Conservation (phyloP, 2,888 invertebrate genomes). For the Latrodectus hesperus region DNA sequence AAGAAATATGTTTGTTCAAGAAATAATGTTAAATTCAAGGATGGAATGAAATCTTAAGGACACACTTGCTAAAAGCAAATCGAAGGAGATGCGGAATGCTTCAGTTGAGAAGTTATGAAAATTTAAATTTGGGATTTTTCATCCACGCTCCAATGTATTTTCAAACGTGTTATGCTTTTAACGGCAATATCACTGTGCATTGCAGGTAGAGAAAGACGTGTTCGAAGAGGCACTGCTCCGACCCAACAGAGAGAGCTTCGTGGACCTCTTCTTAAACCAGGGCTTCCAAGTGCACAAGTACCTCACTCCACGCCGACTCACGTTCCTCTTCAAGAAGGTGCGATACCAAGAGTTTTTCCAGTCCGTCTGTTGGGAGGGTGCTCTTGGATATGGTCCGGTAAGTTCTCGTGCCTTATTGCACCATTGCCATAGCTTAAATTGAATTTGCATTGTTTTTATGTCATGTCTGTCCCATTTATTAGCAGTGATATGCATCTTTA, state of each 20-base stretch:
- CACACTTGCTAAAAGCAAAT: no score
- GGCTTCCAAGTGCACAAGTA: slow-evolving; percentile 75
- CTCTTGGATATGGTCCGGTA: slow-evolving; percentile 72
- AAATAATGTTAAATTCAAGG: no score
- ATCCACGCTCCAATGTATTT: no score
- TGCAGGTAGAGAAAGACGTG: slow-evolving; percentile 72
- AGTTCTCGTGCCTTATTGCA: background rate
- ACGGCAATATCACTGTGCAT: no score
- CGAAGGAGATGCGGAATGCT: no score
- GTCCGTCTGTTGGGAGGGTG: slow-evolving; percentile 73
- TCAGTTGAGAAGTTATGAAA: no score
- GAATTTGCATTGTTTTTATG: background rate
- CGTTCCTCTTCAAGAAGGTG: slow-evolving; percentile 73
- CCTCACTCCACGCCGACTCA: slow-evolving; percentile 72
- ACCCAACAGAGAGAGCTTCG: slow-evolving; percentile 74
- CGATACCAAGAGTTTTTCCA: slow-evolving; percentile 74
- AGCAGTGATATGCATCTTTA: no score
- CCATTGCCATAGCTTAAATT: background rate
- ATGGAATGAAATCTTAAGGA: no score
- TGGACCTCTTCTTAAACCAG: slow-evolving; percentile 75
- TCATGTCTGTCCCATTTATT: no score
- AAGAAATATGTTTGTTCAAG: no score
- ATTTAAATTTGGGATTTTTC: no score
- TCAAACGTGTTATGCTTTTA: no score
- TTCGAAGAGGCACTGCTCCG: slow-evolving; percentile 74